Base-by-base conservation (phyloP, 2,888 invertebrate genomes). In the Orthosia gracilis region DNA sequence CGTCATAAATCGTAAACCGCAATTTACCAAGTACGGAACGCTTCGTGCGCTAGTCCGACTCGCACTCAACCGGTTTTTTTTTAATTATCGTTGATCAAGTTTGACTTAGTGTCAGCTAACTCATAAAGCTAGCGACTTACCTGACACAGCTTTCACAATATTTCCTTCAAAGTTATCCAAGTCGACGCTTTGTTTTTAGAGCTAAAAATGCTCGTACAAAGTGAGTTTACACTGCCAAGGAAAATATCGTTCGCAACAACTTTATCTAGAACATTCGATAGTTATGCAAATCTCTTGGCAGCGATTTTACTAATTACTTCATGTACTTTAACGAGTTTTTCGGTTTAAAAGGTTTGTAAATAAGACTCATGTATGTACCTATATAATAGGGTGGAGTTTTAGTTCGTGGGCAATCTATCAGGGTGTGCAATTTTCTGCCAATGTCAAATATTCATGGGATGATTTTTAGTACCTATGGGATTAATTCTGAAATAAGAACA, bases 121-220 rank as follows among this genome's bases (percentile, higher is more conserved):
- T 58, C 18, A 59, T 23, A 40, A 67, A 59, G 18, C 40, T 23
- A 45, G 31, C 2, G 58, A n/a, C 23, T 52, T 52, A 67, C 47
- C 52, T 59, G 47, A 47, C 18, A 23, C 61, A 52, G 40, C 21
- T n/a, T 61, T 23, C 50, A 78, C 72, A n/a, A 62, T 78, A 61
- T 71, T 70, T 78, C n/a, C 45, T 55, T 45, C n/a, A 50, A 55
- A 78, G 78, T 78, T 55, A 21, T 50, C 31, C 18, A 61, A 61
- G 15, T 61, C n/a, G 3, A n/a, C 18, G 49, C 40, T 68, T 76
- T 54, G 57, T 64, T 65, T 57, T 63, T 17, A 15, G 23, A 47
- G 9, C 26, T 23, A 26, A 69, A 77, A 49, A 49, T 40, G 54
- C 23, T 5, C 54, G 54, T 21, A 74, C 57, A 61, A 31, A 50